These are phyloP conservation scores for Alloscopus bannaensis DNA, from an alignment of 2,888 invertebrate species.

Conservation along the genomic window DNA sequence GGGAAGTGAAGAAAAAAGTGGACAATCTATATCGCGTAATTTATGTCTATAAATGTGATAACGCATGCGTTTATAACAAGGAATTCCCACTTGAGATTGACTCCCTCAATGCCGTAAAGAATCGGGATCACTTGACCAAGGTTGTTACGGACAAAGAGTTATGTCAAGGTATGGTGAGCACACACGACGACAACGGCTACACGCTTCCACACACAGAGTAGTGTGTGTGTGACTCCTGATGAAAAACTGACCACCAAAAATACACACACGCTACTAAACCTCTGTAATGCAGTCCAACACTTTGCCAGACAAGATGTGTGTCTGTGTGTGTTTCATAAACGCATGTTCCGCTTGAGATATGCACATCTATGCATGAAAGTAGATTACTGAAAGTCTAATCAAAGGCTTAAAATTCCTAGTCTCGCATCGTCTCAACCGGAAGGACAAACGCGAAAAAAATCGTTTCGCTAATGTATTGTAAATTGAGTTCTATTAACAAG, in stretches of 20 bases:
- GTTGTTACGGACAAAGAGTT: constrained; percentile 57
- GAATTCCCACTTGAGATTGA: constrained; percentile 39
- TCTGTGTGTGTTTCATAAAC: background rate
- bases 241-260: constrained; percentile 23
- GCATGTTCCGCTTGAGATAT: constrained; percentile 3
- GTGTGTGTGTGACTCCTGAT: background rate
- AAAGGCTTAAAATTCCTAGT: background rate
- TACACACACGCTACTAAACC: background rate
- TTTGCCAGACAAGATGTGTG: too few relatives aligned
- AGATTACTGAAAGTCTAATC: too few relatives aligned
- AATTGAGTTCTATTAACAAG: too few relatives aligned
- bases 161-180: constrained; percentile 57
- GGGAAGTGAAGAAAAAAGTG: background rate
- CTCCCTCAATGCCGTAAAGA: constrained; percentile 51
- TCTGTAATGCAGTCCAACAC: too few relatives aligned
- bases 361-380: background rate
- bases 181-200: too few relatives aligned
- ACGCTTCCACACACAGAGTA: constrained; percentile 16
- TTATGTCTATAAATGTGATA: background rate
- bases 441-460: constrained; percentile 31
- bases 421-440: constrained; percentile 31
- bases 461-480: too few relatives aligned
- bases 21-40: background rate
- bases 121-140: constrained; percentile 60
- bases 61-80: background rate